Conservation (phyloP, 2,888 invertebrate genomes). For the Lithophane socia region DNA sequence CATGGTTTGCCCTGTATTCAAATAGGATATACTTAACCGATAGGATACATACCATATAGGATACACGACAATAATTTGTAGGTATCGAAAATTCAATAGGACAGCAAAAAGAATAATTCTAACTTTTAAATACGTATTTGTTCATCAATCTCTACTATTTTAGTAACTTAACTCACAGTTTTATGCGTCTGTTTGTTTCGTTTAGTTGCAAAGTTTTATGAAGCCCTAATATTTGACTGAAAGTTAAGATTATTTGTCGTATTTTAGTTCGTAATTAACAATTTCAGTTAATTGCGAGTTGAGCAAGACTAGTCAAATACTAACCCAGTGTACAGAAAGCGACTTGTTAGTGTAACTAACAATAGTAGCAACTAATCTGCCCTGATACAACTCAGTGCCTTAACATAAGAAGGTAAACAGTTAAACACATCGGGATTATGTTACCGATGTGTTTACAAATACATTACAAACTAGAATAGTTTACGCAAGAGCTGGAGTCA, state of each 20-base stretch:
- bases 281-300: neutral
- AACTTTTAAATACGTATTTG: neutral
- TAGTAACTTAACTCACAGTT: too few relatives aligned
- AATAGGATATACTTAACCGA: neutral
- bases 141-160: too few relatives aligned
- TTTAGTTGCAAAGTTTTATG: neutral
- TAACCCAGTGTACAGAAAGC: neutral
- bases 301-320: constrained; percentile 16
- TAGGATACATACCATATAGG: too few relatives aligned
- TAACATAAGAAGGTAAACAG: constrained; percentile 16
- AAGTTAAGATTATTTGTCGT: neutral
- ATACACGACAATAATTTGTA: too few relatives aligned
- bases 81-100: neutral
- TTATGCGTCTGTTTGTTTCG: neutral
- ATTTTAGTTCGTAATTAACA: neutral
- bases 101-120: neutral
- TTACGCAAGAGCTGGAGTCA: constrained; percentile 9
- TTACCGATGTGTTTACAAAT: constrained; percentile 19
- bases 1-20: neutral
- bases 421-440: constrained; percentile 17
- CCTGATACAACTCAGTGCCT: constrained; percentile 7
- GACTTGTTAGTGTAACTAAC: constrained; percentile 7
- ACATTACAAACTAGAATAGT: constrained; percentile 9
- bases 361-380: neutral
- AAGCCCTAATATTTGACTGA: neutral